Conservation (phyloP, 2,888 invertebrate species). For the Conomelus anceps region DNA sequence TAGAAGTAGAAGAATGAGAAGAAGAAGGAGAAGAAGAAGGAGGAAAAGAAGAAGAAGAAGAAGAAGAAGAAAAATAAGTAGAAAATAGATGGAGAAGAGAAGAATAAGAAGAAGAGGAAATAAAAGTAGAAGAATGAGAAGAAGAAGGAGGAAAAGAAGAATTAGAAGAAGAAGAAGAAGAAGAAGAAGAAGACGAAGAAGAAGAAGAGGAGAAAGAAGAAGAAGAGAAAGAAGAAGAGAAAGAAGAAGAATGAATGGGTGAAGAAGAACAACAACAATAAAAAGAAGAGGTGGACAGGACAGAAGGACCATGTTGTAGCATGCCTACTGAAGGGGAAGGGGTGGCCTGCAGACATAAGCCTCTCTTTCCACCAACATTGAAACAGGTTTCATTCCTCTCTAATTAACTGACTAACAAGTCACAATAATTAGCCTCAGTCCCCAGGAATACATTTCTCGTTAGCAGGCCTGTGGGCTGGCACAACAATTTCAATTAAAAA, state of each 20-base stretch:
- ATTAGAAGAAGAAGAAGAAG: not conserved
- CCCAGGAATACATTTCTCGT: not conserved
- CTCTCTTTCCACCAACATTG: not conserved
- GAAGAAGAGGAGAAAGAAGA: not conserved
- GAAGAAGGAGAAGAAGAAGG: too few species aligned
- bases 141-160: not conserved
- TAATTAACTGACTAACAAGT: slow-evolving; percentile 10
- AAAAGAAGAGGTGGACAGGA: not conserved
- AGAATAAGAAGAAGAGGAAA: not conserved
- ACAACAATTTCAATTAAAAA: slow-evolving; percentile 10
- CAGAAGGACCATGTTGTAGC: not conserved
- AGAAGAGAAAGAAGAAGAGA: not conserved
- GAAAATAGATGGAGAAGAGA: too few species aligned
- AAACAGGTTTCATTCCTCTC: slow-evolving; percentile 6
- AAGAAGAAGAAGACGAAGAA: not conserved
- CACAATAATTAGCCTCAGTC: slow-evolving; percentile 1
- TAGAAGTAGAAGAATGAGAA: too few species aligned
- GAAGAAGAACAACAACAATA: not conserved
- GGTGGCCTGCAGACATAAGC: not conserved
- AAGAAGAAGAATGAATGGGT: not conserved
- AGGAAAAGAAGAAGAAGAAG: not conserved
- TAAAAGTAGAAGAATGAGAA: too few species aligned
- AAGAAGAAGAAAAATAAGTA: not conserved
- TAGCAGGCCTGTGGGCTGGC: not conserved
- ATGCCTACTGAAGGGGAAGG: not conserved